These are phyloP conservation scores for Sinonovacula constricta DNA, from an alignment of 1,140 invertebrate species.

Conservation along the genomic window DNA sequence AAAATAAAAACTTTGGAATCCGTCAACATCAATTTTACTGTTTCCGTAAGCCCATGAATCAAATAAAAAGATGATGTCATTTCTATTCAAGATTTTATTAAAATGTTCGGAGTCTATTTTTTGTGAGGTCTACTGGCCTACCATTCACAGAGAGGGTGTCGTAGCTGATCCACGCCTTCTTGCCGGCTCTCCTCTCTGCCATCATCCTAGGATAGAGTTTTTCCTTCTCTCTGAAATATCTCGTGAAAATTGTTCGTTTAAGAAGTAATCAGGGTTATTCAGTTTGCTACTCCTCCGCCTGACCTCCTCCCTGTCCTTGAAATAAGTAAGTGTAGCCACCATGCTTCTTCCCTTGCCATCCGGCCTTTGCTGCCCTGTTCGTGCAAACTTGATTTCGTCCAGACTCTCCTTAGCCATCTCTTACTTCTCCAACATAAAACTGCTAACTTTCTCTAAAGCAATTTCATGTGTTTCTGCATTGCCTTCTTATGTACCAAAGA, in stretches of 20 bases:
- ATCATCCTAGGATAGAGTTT: neutral
- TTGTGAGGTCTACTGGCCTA: neutral
- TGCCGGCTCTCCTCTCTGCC: neutral
- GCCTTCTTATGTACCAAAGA: neutral
- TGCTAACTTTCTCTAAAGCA: neutral
- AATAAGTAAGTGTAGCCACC: neutral
- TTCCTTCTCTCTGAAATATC: neutral
- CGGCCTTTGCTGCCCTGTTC: neutral
- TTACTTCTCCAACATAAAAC: neutral
- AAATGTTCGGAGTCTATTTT: neutral
- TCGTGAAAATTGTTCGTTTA: neutral
- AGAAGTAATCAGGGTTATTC: neutral
- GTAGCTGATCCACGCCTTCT: constrained; percentile 1
- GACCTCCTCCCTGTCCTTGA: neutral
- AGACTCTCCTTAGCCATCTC: neutral
- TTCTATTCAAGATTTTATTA: neutral
- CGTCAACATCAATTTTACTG: neutral
- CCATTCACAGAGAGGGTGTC: constrained; percentile 9
- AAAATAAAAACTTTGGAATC: neutral
- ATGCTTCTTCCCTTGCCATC: neutral
- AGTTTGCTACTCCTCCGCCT: neutral
- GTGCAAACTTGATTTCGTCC: neutral
- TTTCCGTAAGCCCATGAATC: constrained; percentile 2
- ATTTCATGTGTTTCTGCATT: neutral
- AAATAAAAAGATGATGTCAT: constrained; percentile 23